Evolutionary conservation across 2,888 invertebrate genomes (phyloP).

Genomic region (Galerucella pusilla): DNA sequence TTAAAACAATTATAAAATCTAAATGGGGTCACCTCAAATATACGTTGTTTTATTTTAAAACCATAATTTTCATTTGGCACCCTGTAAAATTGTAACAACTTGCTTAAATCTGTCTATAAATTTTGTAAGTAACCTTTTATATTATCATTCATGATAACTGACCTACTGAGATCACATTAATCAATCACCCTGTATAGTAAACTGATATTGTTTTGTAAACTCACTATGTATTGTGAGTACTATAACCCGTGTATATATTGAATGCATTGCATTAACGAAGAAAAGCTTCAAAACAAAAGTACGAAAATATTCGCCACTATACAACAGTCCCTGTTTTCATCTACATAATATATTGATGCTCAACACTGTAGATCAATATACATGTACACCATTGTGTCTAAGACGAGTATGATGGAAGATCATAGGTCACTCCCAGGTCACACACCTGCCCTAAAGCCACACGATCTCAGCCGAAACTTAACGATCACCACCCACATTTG

Average conservation of each 20-base stretch:
- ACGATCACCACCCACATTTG: conserved; percentile 51
- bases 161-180: too few relatives aligned
- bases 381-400: conserved; percentile 47
- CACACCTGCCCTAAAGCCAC: conserved; percentile 55
- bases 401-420: conserved; percentile 50
- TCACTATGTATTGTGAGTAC: too few relatives aligned
- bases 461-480: conserved; percentile 51
- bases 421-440: conserved; percentile 56
- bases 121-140: too few relatives aligned
- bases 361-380: conserved; percentile 44
- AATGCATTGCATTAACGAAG: not conserved
- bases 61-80: too few relatives aligned
- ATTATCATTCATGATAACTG: too few relatives aligned
- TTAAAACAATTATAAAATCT: too few relatives aligned
- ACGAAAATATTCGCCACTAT: conserved; percentile 16
- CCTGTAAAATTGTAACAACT: too few relatives aligned
- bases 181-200: too few relatives aligned
- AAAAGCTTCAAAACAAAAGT: conserved; percentile 8
- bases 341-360: conserved; percentile 44
- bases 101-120: too few relatives aligned
- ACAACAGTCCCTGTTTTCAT: conserved; percentile 32
- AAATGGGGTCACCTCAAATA: too few relatives aligned
- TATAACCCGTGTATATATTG: not conserved
- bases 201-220: too few relatives aligned
- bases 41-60: too few relatives aligned